These are phyloP conservation scores for Sinocyclocheilus anophthalmus DNA, from an alignment of 2,113 vertebrate genomes.

Conservation along the genomic window DNA sequence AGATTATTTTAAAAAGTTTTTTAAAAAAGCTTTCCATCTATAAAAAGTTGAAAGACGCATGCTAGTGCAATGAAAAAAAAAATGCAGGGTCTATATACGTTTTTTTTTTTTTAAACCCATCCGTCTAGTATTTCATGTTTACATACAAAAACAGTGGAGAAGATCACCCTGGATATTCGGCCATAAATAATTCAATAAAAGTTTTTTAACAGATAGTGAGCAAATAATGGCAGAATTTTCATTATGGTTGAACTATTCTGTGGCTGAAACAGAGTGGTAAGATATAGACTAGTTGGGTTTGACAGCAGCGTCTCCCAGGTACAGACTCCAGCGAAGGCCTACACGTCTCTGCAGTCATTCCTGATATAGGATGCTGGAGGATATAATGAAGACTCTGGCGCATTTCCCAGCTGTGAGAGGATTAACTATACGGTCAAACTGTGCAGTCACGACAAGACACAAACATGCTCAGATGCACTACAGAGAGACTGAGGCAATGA, in stretches of 20 bases:
- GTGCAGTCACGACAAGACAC: slow-evolving; percentile 32
- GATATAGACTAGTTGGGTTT: not conserved
- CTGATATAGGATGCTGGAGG: slow-evolving; percentile 5
- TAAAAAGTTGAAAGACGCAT: not conserved
- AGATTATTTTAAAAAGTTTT: not conserved
- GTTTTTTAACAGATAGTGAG: not conserved
- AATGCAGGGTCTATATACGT: not conserved
- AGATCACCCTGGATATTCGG: too few relatives aligned
- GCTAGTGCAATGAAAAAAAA: not conserved
- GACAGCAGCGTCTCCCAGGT: slow-evolving; percentile 10
- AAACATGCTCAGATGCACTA: not conserved
- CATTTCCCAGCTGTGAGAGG: slow-evolving; percentile 30
- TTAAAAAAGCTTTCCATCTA: not conserved
- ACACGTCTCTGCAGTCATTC: slow-evolving; percentile 20
- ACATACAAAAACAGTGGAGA: not conserved
- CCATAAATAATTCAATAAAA: too few relatives aligned
- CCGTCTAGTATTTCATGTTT: not conserved
- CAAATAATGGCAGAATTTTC: not conserved
- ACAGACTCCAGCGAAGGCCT: slow-evolving; percentile 38
- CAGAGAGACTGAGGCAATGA: not conserved
- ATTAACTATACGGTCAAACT: slow-evolving; percentile 15
- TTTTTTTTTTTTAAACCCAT: not conserved
- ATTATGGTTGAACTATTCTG: not conserved
- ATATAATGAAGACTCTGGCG: not conserved
- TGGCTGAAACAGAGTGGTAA: not conserved